Evolutionary conservation across 2,113 vertebrate species (phyloP).

Genomic region (Dicerorhinus sumatrensis): DNA sequence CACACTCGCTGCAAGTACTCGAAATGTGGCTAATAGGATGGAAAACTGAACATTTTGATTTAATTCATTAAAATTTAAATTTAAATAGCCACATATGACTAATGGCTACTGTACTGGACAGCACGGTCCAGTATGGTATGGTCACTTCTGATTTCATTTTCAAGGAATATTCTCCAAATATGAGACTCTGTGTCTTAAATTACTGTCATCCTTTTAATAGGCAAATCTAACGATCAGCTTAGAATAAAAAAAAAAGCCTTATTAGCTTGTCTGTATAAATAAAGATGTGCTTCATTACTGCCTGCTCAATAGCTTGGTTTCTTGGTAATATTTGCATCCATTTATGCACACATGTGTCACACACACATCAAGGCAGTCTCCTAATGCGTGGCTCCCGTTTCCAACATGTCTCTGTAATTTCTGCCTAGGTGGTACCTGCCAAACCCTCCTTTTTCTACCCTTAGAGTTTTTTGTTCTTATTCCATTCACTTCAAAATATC

Average conservation of each 20-base stretch:
- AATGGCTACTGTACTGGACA: background rate
- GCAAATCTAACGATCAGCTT: constrained; percentile 70
- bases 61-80: constrained; percentile 48
- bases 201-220: constrained; percentile 68
- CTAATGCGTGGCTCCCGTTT: constrained; percentile 83
- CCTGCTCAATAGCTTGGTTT: constrained; percentile 33
- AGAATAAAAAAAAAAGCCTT: constrained; percentile 64
- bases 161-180: background rate
- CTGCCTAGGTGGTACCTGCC: constrained; percentile 88
- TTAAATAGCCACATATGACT: background rate
- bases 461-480: constrained; percentile 87
- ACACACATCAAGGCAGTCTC: constrained; percentile 71
- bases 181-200: constrained; percentile 48
- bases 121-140: background rate
- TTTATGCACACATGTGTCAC: background rate
- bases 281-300: constrained; percentile 57
- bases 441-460: constrained; percentile 82
- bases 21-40: background rate
- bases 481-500: constrained; percentile 92
- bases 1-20: background rate
- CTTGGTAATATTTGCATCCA: background rate
- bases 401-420: constrained; percentile 82
- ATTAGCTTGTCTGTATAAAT: constrained; percentile 76
- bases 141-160: constrained; percentile 37
- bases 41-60: constrained; percentile 16